Conservation (phyloP, 2,888 invertebrate species). For the Sinopyrophorus schimmeli region DNA sequence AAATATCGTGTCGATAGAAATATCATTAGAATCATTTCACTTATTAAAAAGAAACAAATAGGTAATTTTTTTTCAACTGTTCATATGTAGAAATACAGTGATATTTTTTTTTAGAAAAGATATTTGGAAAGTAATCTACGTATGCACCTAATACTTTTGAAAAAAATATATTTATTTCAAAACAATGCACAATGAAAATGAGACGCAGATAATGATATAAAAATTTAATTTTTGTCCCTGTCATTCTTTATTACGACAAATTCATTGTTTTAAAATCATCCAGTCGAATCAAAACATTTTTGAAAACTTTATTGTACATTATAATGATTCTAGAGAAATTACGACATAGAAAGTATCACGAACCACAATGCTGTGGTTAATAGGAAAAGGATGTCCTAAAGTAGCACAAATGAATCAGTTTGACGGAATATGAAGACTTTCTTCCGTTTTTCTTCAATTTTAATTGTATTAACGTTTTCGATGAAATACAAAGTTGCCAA, state of each 20-base stretch:
- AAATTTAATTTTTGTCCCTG: constrained; percentile 4
- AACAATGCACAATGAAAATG: not conserved
- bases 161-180: not conserved
- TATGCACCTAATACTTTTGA: too few relatives aligned
- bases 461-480: not conserved
- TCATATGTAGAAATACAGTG: too few relatives aligned
- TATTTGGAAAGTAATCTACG: too few relatives aligned
- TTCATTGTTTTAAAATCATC: constrained; percentile 28
- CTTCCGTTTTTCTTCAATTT: constrained; percentile 21
- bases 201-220: not conserved
- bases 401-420: constrained; percentile 23
- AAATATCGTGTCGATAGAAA: too few relatives aligned
- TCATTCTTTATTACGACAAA: constrained; percentile 13
- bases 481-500: too few relatives aligned
- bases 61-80: too few relatives aligned
- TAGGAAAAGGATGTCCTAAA: constrained; percentile 26
- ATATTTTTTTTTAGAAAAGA: too few relatives aligned
- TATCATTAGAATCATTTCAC: too few relatives aligned
- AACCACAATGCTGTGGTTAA: constrained; percentile 11
- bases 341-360: constrained; percentile 36
- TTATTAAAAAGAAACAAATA: too few relatives aligned
- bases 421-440: constrained; percentile 26
- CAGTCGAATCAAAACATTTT: constrained; percentile 18
- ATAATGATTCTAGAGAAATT: constrained; percentile 31
- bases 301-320: constrained; percentile 17